These are phyloP conservation scores for Sebastes minor DNA, from an alignment of 2,797 vertebrate genomes.

Conservation along the genomic window DNA sequence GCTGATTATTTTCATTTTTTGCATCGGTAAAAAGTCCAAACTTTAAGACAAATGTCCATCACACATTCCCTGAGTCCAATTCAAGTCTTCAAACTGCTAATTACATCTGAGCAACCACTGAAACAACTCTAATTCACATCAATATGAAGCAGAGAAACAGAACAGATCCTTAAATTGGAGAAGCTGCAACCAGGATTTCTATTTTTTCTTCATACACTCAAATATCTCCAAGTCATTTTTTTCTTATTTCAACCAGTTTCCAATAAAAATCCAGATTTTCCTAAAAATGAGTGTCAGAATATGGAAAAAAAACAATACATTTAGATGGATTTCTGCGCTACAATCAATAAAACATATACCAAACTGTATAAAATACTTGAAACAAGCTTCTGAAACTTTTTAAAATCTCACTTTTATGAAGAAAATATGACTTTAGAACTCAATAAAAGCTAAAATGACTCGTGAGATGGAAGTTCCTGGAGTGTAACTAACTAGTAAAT, in stretches of 20 bases:
- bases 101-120: not conserved
- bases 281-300: too few species aligned
- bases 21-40: not conserved
- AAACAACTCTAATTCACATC: too few species aligned
- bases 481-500: not conserved
- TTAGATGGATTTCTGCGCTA: not conserved
- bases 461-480: not conserved
- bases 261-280: not conserved
- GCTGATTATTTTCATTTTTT: not conserved
- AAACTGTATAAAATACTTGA: not conserved
- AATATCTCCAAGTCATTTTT: not conserved
- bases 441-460: not conserved
- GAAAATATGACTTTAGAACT: not conserved
- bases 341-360: not conserved
- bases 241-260: not conserved
- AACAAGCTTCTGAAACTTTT: not conserved
- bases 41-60: not conserved
- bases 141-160: not conserved
- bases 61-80: accelerated
- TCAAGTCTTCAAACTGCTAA: not conserved
- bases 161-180: not conserved
- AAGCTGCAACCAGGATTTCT: not conserved
- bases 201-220: not conserved
- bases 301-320: not conserved
- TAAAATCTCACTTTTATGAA: not conserved